Conservation (phyloP, 2,113 vertebrate genomes). For the Eretmochelys imbricata region DNA sequence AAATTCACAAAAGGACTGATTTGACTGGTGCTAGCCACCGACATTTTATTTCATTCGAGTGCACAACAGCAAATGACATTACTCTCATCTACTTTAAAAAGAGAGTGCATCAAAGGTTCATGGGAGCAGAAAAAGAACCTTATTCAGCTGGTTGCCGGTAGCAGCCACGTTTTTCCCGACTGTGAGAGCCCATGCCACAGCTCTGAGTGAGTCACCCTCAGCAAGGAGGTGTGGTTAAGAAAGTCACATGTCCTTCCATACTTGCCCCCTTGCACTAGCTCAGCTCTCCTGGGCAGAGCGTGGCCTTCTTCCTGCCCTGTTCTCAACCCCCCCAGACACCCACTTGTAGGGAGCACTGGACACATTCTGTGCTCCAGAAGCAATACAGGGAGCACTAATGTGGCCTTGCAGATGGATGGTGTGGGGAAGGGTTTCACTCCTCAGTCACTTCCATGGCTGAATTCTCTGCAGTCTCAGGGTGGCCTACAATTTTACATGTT, state of each 20-base stretch:
- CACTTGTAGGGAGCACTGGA: not conserved
- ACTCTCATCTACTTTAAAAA: conserved; percentile 46
- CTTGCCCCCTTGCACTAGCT: not conserved
- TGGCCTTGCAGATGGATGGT: not conserved
- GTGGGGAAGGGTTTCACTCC: not conserved
- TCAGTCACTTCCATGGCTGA: not conserved
- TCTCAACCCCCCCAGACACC: not conserved
- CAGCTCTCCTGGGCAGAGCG: not conserved
- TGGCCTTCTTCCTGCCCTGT: not conserved
- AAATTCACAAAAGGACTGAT: conserved; percentile 57
- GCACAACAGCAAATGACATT: not conserved
- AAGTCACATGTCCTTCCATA: not conserved
- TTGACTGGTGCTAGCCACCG: conserved; percentile 38
- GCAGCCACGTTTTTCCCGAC: not conserved
- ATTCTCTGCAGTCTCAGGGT: not conserved
- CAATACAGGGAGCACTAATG: not conserved
- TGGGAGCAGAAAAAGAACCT: conserved; percentile 2
- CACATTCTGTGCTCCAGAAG: not conserved
- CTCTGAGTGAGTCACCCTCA: not conserved
- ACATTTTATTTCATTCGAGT: conserved; percentile 55
- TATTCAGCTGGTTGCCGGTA: not conserved
- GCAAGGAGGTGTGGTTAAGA: not conserved
- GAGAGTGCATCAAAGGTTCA: conserved; percentile 5
- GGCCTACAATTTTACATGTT: not conserved
- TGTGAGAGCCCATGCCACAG: not conserved